Evolutionary conservation across 2,888 invertebrate species (phyloP).

Genomic region (Nemapogon koenigi): DNA sequence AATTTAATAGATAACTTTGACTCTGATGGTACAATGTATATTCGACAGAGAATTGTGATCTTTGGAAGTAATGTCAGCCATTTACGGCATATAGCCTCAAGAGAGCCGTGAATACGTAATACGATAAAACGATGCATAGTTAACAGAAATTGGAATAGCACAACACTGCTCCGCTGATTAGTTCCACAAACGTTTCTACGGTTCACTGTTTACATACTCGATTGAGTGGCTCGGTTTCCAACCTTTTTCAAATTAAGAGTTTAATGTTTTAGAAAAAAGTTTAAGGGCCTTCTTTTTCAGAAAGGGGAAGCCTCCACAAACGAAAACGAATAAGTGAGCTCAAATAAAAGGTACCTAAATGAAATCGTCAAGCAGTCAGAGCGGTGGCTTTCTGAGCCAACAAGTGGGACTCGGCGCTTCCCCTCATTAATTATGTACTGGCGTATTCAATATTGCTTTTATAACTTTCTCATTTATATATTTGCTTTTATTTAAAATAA

Average conservation of each 20-base stretch:
- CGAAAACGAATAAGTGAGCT: constrained; percentile 2
- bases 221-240: constrained; percentile 3
- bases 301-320: constrained; percentile 2
- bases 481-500: too few relatives aligned
- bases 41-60: too few relatives aligned
- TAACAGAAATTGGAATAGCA: constrained; percentile 28
- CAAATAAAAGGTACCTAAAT: constrained; percentile 7
- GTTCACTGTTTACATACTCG: constrained; percentile 4
- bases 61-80: constrained; percentile 29
- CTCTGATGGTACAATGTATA: too few relatives aligned
- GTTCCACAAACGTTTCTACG: constrained; percentile 8
- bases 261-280: constrained; percentile 5
- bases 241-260: constrained; percentile 2
- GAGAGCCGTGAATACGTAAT: constrained; percentile 34
- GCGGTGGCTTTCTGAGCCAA: constrained; percentile 1
- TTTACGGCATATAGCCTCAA: constrained; percentile 27
- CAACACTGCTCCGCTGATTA: constrained; percentile 18
- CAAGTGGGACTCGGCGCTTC: constrained; percentile 2
- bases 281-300: constrained; percentile 4
- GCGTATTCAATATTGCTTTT: constrained; percentile 7
- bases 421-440: constrained; percentile 6
- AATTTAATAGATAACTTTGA: too few relatives aligned
- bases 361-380: constrained; percentile 4
- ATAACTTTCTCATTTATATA: neutral
- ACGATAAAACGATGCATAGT: constrained; percentile 39